Conservation (phyloP, 2,888 invertebrate species). For the Athalia cordata region DNA sequence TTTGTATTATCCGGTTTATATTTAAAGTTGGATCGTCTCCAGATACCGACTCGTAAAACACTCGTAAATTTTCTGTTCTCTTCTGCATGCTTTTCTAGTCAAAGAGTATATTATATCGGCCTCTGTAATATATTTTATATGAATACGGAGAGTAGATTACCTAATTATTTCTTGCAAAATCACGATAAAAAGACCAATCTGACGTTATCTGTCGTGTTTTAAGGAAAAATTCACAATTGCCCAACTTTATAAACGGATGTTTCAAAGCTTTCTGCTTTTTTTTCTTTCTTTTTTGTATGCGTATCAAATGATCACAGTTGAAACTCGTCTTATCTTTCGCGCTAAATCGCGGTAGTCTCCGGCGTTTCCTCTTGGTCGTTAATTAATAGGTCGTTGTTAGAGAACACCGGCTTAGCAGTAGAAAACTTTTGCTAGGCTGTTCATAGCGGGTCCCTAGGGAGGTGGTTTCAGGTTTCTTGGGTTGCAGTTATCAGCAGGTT, state of each 20-base stretch:
- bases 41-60: slow-evolving; percentile 37
- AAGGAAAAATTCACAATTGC: too few species aligned
- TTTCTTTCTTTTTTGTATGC: too few species aligned
- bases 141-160: too few species aligned
- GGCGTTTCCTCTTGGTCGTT: neutral
- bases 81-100: slow-evolving; percentile 20
- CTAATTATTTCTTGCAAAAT: too few species aligned
- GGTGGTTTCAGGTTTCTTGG: neutral
- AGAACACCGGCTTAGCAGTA: neutral
- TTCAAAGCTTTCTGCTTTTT: too few species aligned
- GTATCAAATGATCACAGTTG: too few species aligned
- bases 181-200: too few species aligned
- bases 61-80: slow-evolving; percentile 22
- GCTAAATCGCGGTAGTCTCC: neutral
- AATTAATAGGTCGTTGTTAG: neutral
- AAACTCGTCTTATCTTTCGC: too few species aligned
- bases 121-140: neutral
- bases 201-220: too few species aligned
- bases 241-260: too few species aligned
- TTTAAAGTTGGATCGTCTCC: slow-evolving; percentile 42
- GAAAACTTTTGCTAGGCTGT: slow-evolving; percentile 11
- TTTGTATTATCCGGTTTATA: slow-evolving; percentile 36
- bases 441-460: neutral
- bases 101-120: neutral
- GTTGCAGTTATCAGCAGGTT: slow-evolving; percentile 9